phyloP scores from a whole-genome alignment of 2,797 vertebrate genomes.

The Hapalemur alaotrensis region DNA sequence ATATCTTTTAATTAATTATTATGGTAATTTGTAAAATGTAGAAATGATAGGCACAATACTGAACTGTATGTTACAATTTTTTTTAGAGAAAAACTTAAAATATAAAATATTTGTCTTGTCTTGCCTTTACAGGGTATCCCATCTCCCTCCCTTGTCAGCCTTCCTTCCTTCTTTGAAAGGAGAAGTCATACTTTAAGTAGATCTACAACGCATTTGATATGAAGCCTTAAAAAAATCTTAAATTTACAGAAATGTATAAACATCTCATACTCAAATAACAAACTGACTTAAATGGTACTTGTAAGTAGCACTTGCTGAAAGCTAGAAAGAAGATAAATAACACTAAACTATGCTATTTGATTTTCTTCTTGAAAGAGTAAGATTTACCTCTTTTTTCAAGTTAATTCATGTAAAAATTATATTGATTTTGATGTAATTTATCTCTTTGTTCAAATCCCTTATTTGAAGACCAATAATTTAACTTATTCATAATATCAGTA shows the following conservation, averaged over 20 bases:
- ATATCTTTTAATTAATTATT: slow-evolving; percentile 31
- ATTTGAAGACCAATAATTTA: slow-evolving; percentile 50
- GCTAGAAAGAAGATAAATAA: slow-evolving; percentile 77
- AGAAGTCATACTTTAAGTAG: slow-evolving; percentile 96
- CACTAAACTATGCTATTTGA: slow-evolving; percentile 78
- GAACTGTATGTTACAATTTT: neutral
- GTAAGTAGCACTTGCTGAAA: slow-evolving; percentile 82
- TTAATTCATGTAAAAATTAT: slow-evolving; percentile 60
- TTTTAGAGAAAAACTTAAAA: slow-evolving; percentile 20
- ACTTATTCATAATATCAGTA: slow-evolving; percentile 67
- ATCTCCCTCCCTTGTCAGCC: slow-evolving; percentile 94
- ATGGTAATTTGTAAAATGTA: neutral
- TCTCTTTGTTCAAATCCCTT: slow-evolving; percentile 64
- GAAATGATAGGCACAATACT: neutral
- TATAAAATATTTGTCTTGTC: slow-evolving; percentile 41
- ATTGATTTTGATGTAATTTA: slow-evolving; percentile 67
- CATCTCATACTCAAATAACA: slow-evolving; percentile 65
- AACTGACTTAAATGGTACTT: slow-evolving; percentile 83
- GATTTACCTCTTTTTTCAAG: slow-evolving; percentile 49
- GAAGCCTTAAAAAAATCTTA: slow-evolving; percentile 74
- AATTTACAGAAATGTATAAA: slow-evolving; percentile 57
- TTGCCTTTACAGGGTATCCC: slow-evolving; percentile 86
- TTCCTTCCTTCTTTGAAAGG: slow-evolving; percentile 93
- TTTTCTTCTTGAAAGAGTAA: slow-evolving; percentile 57
- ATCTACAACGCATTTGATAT: slow-evolving; percentile 96